Evolutionary conservation across 2,888 invertebrate genomes (phyloP).

Genomic region (Nymphalis c-album): DNA sequence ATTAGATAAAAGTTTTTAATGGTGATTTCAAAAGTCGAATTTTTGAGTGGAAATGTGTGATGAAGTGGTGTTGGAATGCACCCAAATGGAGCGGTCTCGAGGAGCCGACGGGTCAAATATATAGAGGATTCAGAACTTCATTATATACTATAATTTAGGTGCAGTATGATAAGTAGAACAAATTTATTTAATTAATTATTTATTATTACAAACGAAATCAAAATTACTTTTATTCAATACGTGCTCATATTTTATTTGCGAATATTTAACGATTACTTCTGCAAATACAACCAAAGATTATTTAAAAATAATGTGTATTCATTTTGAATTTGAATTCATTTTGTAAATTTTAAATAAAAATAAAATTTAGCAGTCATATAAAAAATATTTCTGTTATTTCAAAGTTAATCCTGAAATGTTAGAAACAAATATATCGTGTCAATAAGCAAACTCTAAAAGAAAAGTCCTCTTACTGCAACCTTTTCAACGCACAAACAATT

Average conservation of each 20-base stretch:
- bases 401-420: background rate
- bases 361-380: too few species aligned
- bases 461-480: background rate
- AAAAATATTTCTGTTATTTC: too few species aligned
- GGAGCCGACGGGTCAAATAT: conserved; percentile 1
- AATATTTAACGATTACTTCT: too few species aligned
- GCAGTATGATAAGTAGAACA: too few species aligned
- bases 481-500: background rate
- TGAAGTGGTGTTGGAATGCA: conserved; percentile 19
- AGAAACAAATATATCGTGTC: background rate
- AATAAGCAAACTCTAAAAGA: background rate
- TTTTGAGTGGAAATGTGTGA: conserved; percentile 17
- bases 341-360: too few species aligned
- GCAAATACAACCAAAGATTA: too few species aligned
- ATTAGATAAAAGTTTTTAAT: conserved; percentile 3
- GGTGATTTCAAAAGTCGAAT: conserved; percentile 1
- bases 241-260: too few species aligned
- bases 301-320: too few species aligned
- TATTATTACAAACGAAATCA: too few species aligned
- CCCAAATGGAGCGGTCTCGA: conserved; percentile 19
- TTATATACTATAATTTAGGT: background rate
- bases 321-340: too few species aligned
- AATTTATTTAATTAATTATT: too few species aligned
- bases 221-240: too few species aligned
- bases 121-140: conserved; percentile 7